These are phyloP conservation scores for Tringa solitaria DNA, from an alignment of 2,113 vertebrate species.

Conservation along the genomic window DNA sequence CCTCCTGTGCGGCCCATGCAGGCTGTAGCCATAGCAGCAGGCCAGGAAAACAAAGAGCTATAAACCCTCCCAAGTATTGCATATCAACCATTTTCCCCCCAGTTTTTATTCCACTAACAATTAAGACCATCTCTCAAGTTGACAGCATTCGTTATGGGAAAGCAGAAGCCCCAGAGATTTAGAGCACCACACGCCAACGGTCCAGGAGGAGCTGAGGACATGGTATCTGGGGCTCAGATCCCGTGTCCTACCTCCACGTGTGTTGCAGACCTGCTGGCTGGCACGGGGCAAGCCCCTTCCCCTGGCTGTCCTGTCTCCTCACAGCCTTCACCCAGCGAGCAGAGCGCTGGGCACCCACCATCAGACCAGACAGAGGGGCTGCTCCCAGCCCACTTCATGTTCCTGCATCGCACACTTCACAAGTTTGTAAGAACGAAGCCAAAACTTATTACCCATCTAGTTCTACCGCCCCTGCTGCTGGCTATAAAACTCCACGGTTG, in stretches of 20 bases:
- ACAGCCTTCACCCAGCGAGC: background rate
- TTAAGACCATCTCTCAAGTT: background rate
- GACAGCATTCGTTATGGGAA: background rate
- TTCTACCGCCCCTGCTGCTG: background rate
- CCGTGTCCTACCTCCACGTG: background rate
- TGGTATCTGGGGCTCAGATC: background rate
- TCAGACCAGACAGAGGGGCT: no score
- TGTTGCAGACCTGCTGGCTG: background rate
- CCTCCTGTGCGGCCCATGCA: background rate
- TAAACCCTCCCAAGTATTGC: background rate
- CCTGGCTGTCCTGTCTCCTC: background rate
- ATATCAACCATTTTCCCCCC: background rate
- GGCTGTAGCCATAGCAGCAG: background rate
- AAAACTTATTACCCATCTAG: background rate
- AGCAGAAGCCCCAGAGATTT: background rate
- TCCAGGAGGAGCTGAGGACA: background rate
- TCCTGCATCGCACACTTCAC: accelerated
- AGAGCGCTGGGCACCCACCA: background rate
- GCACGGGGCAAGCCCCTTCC: background rate
- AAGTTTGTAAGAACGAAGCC: background rate
- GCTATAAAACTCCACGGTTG: background rate
- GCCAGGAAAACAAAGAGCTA: background rate
- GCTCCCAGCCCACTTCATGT: background rate
- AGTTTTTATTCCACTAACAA: background rate
- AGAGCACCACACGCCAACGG: background rate